These are phyloP conservation scores for Pantelozetes paolii DNA, from an alignment of 2,888 invertebrate species.

Conservation along the genomic window DNA sequence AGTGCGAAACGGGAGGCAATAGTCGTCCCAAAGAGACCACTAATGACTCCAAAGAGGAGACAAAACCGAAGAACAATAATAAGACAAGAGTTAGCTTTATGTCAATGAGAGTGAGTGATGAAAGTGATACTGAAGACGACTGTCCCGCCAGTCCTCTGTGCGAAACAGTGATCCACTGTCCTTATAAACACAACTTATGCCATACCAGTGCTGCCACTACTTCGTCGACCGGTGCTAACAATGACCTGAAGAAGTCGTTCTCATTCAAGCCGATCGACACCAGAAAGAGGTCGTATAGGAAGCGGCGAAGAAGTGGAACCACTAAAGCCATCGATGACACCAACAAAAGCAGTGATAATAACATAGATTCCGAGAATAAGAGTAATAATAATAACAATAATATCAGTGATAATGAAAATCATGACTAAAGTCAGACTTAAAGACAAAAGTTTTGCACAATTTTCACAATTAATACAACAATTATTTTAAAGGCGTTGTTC, in stretches of 20 bases:
- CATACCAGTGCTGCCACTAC: neutral
- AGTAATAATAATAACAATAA: neutral
- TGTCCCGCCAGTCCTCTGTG: neutral
- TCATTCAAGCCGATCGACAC: conserved; percentile 23
- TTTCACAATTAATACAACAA: neutral
- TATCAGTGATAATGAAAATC: neutral
- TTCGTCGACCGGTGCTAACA: neutral
- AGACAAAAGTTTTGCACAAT: conserved; percentile 18
- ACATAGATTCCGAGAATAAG: neutral
- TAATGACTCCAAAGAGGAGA: neutral
- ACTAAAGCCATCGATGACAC: neutral
- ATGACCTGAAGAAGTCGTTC: neutral
- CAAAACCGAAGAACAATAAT: neutral
- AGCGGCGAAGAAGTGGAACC: conserved; percentile 17
- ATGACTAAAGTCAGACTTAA: neutral
- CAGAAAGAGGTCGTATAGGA: neutral
- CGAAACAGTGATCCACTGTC: conserved; percentile 18
- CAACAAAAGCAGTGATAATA: neutral
- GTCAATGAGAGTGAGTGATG: neutral
- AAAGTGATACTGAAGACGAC: conserved; percentile 9
- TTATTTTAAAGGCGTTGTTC: no score
- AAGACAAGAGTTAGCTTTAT: neutral
- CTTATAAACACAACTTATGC: conserved; percentile 30
- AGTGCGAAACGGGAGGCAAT: neutral
- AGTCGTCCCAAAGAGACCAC: neutral